A percentile compares a stretch with the other conserved stretches of the same genome.
These are phyloP conservation scores for Lepetodrilus schrolli DNA, from an alignment of 2,888 invertebrate genomes.

Conservation along the genomic window DNA sequence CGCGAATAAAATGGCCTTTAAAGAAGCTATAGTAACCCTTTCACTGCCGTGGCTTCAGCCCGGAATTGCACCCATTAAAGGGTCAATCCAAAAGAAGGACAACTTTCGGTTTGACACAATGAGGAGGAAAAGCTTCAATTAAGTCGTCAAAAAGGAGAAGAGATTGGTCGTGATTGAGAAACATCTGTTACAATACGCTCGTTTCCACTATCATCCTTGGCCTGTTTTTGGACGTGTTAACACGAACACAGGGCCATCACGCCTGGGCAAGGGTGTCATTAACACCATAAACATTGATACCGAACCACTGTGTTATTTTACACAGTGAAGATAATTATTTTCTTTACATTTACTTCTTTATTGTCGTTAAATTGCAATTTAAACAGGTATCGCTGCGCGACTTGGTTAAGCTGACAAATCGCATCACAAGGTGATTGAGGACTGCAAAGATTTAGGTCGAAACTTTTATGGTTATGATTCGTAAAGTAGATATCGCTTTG, in stretches of 20 bases:
- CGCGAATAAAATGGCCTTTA: background rate
- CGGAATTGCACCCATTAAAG: too few species aligned
- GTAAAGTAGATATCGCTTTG: too few species aligned
- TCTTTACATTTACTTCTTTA: slow-evolving; percentile 3
- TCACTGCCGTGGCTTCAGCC: too few species aligned
- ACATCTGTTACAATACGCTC: slow-evolving; percentile 3
- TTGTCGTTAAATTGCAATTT: slow-evolving; percentile 12
- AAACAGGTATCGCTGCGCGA: too few species aligned
- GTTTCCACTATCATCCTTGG: background rate
- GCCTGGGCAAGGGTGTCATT: slow-evolving; percentile 15
- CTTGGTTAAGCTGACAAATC: too few species aligned
- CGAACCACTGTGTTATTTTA: background rate
- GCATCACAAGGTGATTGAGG: too few species aligned
- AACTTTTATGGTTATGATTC: too few species aligned
- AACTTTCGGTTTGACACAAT: too few species aligned
- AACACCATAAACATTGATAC: slow-evolving; percentile 17
- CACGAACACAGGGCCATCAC: too few species aligned
- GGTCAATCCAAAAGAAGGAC: too few species aligned
- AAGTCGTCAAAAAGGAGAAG: slow-evolving; percentile 9
- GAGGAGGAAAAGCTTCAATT: slow-evolving; percentile 18
- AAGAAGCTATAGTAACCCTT: too few species aligned
- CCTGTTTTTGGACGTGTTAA: slow-evolving; percentile 18
- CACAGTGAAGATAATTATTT: slow-evolving; percentile 23
- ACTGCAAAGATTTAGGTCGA: too few species aligned
- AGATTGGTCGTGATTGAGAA: slow-evolving; percentile 18